phyloP scores from a whole-genome alignment of 2,888 invertebrate genomes.

The Spodoptera littoralis region DNA sequence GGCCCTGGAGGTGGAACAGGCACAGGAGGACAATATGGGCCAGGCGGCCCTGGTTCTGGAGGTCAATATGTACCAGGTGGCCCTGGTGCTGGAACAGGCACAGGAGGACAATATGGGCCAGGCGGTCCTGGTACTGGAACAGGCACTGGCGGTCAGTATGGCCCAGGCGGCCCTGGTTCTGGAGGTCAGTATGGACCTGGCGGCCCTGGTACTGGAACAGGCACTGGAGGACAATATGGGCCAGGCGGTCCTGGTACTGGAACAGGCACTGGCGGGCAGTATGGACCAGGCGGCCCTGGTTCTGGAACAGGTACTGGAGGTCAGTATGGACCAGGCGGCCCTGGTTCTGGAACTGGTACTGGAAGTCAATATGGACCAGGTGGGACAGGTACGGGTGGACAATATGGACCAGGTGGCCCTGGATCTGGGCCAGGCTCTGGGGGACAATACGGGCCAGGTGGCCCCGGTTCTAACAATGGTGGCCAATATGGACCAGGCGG shows the following conservation, averaged over 20 bases:
- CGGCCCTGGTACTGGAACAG: background rate
- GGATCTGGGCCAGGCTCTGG: conserved; percentile 6
- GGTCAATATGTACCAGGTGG: conserved; percentile 8
- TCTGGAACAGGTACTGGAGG: conserved; percentile 1
- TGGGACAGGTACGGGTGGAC: conserved; percentile 5
- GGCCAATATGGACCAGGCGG: conserved; percentile 38
- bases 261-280: conserved; percentile 21
- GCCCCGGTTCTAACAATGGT: conserved; percentile 5
- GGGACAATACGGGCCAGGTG: conserved; percentile 20
- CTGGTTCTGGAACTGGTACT: conserved; percentile 1
- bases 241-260: background rate
- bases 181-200: background rate
- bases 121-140: background rate
- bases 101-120: background rate
- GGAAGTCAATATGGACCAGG: conserved; percentile 11
- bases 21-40: conserved; percentile 18
- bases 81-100: background rate
- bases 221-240: conserved; percentile 21
- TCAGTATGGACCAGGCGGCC: conserved; percentile 6
- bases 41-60: conserved; percentile 6
- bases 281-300: conserved; percentile 23
- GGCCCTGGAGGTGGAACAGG: conserved; percentile 17
- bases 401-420: conserved; percentile 14
- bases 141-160: background rate
- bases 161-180: background rate